Evolutionary conservation across 2,888 invertebrate genomes (phyloP), one percentile per base, ranked within the genome.

Genomic region (Autographa pulchrina): DNA sequence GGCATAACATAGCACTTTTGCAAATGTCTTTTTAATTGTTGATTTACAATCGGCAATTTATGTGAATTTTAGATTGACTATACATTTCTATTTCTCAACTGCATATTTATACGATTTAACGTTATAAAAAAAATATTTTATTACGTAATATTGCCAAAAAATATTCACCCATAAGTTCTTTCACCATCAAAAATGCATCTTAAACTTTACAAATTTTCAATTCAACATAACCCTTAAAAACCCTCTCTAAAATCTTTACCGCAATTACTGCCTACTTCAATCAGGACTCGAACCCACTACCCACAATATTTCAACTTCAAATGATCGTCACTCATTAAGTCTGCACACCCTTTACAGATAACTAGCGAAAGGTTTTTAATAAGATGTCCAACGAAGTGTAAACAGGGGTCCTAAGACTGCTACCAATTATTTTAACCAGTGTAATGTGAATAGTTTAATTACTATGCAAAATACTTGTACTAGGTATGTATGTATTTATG

Each of bases 391-490:
- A 35, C 60, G 59, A 70, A 25, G 62, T 62, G 59, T 70, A 32
- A 65, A 68, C 52, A 68, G 78, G 74, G 67, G 8, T 48, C 2
- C 14, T 38, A 58, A 65, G 43, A 63, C 52, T 41, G 14, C 62
- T 18, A 48, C 65, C 72, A 74, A 77, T 75, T 80, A 73, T 59
- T 68, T 74, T 31, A 59, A 67, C 65, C 66, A 54, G 68, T 58
- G 14, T 68, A 79, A 61, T 38, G 65, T 77, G 65, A 69, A 58
- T 18, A 31, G 77, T 81, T 74, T 83, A 81, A 78, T 81, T 75
- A 56, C 72, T 76, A 74, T 73, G 72, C 64, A 68, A 82, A 79
- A 60, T 25, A 38, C 25, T 25, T 38, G 38, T 11, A 11, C 0
- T 38, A 38, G 0, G 25, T 18, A n/a, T 61, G 2, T 48, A n/a